Percentiles rank a stretch among this genome's conserved stretches.
phyloP scores from a whole-genome alignment of 1,140 invertebrate genomes.

The Lepeophtheirus salmonis region DNA sequence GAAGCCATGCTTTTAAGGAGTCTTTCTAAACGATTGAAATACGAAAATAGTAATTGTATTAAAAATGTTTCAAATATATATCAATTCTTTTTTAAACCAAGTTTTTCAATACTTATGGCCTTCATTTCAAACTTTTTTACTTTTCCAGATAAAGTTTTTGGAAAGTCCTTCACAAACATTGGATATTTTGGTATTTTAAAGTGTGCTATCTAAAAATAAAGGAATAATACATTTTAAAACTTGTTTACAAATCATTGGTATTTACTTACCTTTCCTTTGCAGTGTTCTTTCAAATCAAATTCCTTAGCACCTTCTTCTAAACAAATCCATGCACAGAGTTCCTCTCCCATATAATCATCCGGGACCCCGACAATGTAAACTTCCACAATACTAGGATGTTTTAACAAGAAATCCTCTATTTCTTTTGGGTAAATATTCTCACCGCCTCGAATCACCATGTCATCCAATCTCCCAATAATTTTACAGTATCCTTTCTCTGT shows the following conservation, averaged over 20 bases:
- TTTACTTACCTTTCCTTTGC: constrained; percentile 49
- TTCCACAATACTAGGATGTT: constrained; percentile 53
- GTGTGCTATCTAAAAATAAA: constrained; percentile 32
- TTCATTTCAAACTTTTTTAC: constrained; percentile 26
- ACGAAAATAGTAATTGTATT: no score
- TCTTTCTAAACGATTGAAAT: no score
- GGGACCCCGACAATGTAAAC: constrained; percentile 52
- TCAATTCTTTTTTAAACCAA: no score
- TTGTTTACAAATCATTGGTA: no score
- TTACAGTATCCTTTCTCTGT: constrained; percentile 51
- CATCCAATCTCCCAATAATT: no score
- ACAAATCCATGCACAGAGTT: constrained; percentile 56
- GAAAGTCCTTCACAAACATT: constrained; percentile 32
- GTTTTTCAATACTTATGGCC: constrained; percentile 23
- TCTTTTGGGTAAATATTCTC: constrained; percentile 78
- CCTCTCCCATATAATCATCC: constrained; percentile 60
- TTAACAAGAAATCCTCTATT: constrained; percentile 59
- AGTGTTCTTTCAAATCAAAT: constrained; percentile 43
- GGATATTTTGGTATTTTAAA: constrained; percentile 39
- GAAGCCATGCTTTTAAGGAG: no score
- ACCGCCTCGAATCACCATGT: constrained; percentile 75
- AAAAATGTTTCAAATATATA: no score
- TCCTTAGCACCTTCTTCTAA: constrained; percentile 30
- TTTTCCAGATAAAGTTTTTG: constrained; percentile 36
- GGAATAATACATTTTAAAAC: constrained; percentile 6